Base-by-base conservation (phyloP, 2,888 invertebrate genomes). In the Eupithecia pulchellata region DNA sequence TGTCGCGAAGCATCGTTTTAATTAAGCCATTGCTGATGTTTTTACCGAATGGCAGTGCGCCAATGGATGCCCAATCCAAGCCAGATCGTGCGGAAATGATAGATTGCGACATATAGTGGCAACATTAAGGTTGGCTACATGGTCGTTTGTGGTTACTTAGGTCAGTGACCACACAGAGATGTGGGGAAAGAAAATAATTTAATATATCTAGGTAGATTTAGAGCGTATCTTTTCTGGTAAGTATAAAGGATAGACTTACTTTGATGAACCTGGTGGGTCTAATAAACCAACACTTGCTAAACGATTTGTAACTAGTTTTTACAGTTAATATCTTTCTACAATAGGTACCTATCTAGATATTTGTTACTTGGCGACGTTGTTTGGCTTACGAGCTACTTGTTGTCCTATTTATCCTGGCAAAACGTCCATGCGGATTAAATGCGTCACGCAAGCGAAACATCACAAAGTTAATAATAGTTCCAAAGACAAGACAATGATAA, bases 61-160 rank as follows among this genome's bases (percentile, higher is more conserved):
- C 60, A 60, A 60, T 60, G 20, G 30, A 29, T 32, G 61, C 34
- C 34, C 30, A 36, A 60, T 60, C 30, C 32, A 30, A 32, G 61
- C 61, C 61, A 61, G 32, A 61, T 61, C 34, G 61, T 34, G 61
- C 61, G 61, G 61, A 61, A 61, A 61, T 61, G 30, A 61, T 61
- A 20, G 0, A 61, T 61, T 61, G 61, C 61, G 20, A 61, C 61
- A 61, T 34, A 34, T 61, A 34, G 61, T 61, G 32, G 8, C 17
- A 63, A n/a, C 34, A 34, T 36, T 20, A 61, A 32, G 61, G n/a
- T 34, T 36, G 14, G 13, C n/a, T 6, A 34, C 61, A 61, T 34
- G 32, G 61, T 13, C 34, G 13, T n/a, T 61, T 61, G 60, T 60
- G 60, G 60, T 61, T 61, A 61, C 34, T 61, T 32, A 61, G 61